Evolutionary conservation across 2,797 vertebrate species (phyloP).

Genomic region (Onychomys torridus): DNA sequence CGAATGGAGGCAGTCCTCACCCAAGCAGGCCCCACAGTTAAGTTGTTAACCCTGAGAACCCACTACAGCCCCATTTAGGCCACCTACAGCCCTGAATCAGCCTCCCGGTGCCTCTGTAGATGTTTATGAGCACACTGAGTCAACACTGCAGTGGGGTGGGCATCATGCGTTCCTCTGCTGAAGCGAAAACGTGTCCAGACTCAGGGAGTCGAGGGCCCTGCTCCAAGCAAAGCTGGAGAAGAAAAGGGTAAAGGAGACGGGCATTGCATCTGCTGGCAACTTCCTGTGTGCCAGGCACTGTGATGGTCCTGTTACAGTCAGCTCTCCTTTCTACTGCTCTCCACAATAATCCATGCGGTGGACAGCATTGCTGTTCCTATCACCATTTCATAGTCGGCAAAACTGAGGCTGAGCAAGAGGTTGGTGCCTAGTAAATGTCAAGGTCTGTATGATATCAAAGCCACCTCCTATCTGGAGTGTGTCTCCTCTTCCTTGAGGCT

Average conservation of each 20-base stretch:
- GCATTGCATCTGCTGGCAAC: background rate
- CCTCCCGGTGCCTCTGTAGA: background rate
- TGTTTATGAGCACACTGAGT: background rate
- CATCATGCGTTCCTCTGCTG: rapidly evolving
- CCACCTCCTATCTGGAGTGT: background rate
- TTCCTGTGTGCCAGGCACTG: background rate
- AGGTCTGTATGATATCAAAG: background rate
- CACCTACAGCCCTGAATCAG: background rate
- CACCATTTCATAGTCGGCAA: background rate
- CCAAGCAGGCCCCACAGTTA: background rate
- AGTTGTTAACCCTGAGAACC: background rate
- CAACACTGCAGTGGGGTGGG: background rate
- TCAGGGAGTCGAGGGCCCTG: rapidly evolving
- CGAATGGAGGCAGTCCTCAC: background rate
- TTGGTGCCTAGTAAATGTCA: background rate
- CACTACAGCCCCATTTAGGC: background rate
- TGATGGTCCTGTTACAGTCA: background rate
- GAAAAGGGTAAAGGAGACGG: background rate
- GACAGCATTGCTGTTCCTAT: rapidly evolving
- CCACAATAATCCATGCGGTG: background rate
- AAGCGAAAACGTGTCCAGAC: background rate
- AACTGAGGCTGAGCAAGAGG: conserved; percentile 32
- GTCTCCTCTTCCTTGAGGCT: background rate
- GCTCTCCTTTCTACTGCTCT: background rate
- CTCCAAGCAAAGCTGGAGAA: background rate